Percentiles rank a stretch among this genome's conserved stretches.
phyloP scores from a whole-genome alignment of 2,888 invertebrate species.

The Caenorhabditis virilis region DNA sequence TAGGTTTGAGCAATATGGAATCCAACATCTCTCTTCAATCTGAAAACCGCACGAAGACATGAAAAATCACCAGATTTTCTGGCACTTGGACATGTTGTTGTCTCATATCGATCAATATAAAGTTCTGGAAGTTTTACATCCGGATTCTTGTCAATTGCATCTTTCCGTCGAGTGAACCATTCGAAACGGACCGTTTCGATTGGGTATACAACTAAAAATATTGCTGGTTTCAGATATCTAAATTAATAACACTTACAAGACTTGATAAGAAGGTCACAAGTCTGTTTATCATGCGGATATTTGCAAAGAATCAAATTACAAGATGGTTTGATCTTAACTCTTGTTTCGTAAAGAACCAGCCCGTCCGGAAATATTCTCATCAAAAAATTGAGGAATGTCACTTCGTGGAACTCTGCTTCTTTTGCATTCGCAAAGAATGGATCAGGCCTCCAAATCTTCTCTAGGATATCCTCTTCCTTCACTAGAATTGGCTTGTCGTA shows the following conservation, averaged over 20 bases:
- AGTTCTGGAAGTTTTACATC: slow-evolving; percentile 68
- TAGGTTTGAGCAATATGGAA: slow-evolving; percentile 68
- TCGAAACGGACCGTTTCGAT: slow-evolving; percentile 67
- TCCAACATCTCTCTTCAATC: slow-evolving; percentile 66
- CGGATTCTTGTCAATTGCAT: slow-evolving; percentile 68
- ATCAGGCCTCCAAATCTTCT: slow-evolving; percentile 66
- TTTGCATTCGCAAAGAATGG: slow-evolving; percentile 68
- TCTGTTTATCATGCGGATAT: slow-evolving; percentile 68
- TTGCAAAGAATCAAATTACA: slow-evolving; percentile 68
- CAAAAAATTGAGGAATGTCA: slow-evolving; percentile 68
- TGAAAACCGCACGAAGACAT: slow-evolving; percentile 61
- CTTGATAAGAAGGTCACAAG: slow-evolving; percentile 65
- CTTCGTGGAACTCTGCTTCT: slow-evolving; percentile 68
- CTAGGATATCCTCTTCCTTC: slow-evolving; percentile 62
- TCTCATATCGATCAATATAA: slow-evolving; percentile 62
- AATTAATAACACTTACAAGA: slow-evolving; percentile 56
- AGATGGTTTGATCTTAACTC: slow-evolving; percentile 66
- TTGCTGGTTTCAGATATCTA: background rate
- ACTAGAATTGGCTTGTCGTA: slow-evolving; percentile 66
- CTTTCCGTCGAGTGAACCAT: slow-evolving; percentile 64
- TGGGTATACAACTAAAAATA: slow-evolving; percentile 67
- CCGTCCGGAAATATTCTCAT: slow-evolving; percentile 68
- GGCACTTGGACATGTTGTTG: slow-evolving; percentile 54
- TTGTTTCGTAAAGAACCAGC: slow-evolving; percentile 66
- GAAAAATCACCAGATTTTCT: slow-evolving; percentile 55